Percentiles rank a stretch among this genome's conserved stretches.
phyloP scores from a whole-genome alignment of 2,113 vertebrate genomes.

The Psophia crepitans region DNA sequence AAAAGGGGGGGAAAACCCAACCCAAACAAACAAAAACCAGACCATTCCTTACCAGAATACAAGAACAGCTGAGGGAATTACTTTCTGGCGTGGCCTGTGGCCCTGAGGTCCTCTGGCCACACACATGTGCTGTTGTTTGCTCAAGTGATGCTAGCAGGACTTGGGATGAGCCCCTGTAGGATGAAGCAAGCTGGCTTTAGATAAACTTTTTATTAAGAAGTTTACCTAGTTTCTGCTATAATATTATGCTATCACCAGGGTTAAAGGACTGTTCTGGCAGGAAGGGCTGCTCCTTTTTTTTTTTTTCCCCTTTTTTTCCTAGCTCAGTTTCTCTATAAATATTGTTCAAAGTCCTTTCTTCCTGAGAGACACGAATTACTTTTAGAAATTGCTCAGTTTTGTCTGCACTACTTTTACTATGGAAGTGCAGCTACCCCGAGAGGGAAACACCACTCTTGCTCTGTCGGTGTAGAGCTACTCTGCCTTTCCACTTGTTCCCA shows the following conservation, averaged over 20 bases:
- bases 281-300: background rate
- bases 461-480: background rate
- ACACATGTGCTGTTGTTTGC: rapidly evolving
- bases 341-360: background rate
- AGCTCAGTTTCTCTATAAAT: background rate
- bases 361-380: background rate
- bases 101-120: background rate
- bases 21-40: background rate
- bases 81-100: background rate
- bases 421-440: background rate
- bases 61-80: background rate
- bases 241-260: background rate
- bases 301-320: background rate
- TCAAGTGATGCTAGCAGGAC: background rate
- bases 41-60: background rate
- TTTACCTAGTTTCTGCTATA: background rate
- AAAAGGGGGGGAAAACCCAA: rapidly evolving
- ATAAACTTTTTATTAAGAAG: background rate
- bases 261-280: background rate
- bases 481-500: rapidly evolving
- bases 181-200: background rate
- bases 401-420: background rate
- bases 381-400: background rate
- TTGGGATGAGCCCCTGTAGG: background rate
- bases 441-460: background rate